Conservation (phyloP, 2,797 vertebrate species). For the Falco berigora region DNA sequence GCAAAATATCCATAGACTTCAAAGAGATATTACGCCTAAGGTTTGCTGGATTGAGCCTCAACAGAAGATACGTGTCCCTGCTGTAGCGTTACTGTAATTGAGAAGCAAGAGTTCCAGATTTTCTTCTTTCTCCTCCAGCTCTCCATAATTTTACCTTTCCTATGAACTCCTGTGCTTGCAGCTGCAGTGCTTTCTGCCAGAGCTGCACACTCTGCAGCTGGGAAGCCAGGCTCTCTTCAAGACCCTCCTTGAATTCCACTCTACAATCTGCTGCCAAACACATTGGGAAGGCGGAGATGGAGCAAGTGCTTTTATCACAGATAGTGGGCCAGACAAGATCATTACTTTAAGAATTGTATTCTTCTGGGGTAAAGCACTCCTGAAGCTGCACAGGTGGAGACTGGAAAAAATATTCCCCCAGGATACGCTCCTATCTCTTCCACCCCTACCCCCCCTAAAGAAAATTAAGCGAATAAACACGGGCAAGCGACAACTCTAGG, state of each 20-base stretch:
- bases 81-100: neutral
- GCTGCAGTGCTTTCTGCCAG: neutral
- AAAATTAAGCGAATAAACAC: neutral
- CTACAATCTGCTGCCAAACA: neutral
- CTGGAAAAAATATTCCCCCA: neutral
- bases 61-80: neutral
- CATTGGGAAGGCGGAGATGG: neutral
- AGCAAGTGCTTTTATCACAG: neutral
- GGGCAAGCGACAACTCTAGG: neutral
- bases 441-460: neutral
- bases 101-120: neutral
- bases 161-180: neutral
- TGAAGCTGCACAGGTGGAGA: neutral
- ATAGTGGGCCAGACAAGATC: neutral
- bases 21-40: neutral
- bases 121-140: neutral
- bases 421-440: neutral
- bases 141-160: neutral
- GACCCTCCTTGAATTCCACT: neutral
- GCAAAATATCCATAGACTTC: constrained; percentile 16
- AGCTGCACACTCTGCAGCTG: accelerated
- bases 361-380: neutral
- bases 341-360: neutral
- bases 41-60: neutral
- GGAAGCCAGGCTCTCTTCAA: neutral